These are phyloP conservation scores for Volucella inflata DNA, from an alignment of 2,888 invertebrate genomes.

Conservation along the genomic window DNA sequence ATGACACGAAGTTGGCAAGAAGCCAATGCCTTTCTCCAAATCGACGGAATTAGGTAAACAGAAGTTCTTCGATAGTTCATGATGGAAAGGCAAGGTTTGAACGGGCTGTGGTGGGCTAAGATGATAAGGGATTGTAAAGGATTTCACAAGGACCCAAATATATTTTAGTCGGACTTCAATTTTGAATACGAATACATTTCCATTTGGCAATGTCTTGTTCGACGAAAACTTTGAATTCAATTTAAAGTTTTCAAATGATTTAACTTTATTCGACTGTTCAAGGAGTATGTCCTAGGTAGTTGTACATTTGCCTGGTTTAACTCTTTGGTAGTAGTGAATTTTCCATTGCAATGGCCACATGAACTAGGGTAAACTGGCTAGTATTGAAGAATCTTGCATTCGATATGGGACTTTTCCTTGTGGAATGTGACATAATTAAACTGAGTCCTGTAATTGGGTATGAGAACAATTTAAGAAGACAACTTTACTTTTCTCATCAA, in stretches of 20 bases:
- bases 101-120: neutral
- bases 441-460: too few relatives aligned
- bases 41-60: constrained; percentile 63
- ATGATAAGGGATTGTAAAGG: neutral
- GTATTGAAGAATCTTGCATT: too few relatives aligned
- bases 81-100: constrained; percentile 30
- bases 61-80: constrained; percentile 57
- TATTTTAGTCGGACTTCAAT: constrained; percentile 20
- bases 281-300: constrained; percentile 26
- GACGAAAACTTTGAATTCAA: constrained; percentile 64
- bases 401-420: too few relatives aligned
- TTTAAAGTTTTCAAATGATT: constrained; percentile 73
- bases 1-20: constrained; percentile 63
- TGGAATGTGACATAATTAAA: too few relatives aligned
- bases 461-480: too few relatives aligned
- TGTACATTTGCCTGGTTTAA: constrained; percentile 13
- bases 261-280: constrained; percentile 63
- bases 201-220: constrained; percentile 35
- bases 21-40: constrained; percentile 58
- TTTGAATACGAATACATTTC: constrained; percentile 49
- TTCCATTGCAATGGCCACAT: neutral
- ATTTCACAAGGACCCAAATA: constrained; percentile 28
- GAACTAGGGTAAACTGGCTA: neutral
- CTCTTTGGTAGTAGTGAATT: neutral
- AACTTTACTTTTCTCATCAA: too few relatives aligned